phyloP scores from a whole-genome alignment of 2,888 invertebrate genomes.

The Microctonus brassicae region DNA sequence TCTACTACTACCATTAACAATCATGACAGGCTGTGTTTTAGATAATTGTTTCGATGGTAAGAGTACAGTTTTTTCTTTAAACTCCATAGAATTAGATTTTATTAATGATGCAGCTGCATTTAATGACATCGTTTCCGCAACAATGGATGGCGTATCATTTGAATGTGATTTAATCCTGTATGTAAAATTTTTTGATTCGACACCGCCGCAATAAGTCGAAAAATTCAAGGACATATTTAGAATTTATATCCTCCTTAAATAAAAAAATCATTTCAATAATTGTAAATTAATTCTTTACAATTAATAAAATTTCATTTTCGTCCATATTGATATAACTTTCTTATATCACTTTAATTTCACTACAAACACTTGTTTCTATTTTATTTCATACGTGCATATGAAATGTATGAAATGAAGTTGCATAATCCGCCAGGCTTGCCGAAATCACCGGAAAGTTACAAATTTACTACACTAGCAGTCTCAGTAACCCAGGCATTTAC shows the following conservation, averaged over 20 bases:
- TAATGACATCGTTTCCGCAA: background rate
- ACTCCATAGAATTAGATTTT: slow-evolving; percentile 28
- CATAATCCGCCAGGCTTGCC: slow-evolving; percentile 57
- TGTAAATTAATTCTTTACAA: background rate
- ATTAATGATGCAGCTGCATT: background rate
- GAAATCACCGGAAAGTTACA: slow-evolving; percentile 61
- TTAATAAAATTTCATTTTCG: background rate
- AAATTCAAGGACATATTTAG: slow-evolving; percentile 41
- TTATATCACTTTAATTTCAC: slow-evolving; percentile 24
- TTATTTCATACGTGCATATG: background rate
- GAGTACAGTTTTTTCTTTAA: slow-evolving; percentile 45
- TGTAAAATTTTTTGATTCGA: slow-evolving; percentile 13
- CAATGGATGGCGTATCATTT: slow-evolving; percentile 10
- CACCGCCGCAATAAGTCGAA: slow-evolving; percentile 24
- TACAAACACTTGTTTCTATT: slow-evolving; percentile 32
- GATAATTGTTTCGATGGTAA: slow-evolving; percentile 42
- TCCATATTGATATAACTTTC: background rate
- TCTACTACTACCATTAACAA: slow-evolving; percentile 5
- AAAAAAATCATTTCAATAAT: background rate
- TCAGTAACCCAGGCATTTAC: slow-evolving; percentile 51
- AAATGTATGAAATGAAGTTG: slow-evolving; percentile 41
- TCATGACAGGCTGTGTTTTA: background rate
- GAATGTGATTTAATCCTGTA: slow-evolving; percentile 10
- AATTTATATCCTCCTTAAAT: slow-evolving; percentile 44
- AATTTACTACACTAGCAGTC: slow-evolving; percentile 55